Evolutionary conservation across 2,888 invertebrate genomes (phyloP).

Genomic region (Aleiodes alternator): DNA sequence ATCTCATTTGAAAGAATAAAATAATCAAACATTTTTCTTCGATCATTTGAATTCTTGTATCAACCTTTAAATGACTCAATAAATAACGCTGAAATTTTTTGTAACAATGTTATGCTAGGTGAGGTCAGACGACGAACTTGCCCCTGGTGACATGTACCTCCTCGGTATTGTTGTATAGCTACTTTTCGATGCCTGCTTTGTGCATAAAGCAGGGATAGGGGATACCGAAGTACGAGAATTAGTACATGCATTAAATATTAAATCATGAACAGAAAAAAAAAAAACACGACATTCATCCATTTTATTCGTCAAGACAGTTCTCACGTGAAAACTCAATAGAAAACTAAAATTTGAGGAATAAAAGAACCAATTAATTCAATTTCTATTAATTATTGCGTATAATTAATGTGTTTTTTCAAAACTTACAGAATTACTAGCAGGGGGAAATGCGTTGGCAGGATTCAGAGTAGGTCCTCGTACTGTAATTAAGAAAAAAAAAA

Average conservation of each 20-base stretch:
- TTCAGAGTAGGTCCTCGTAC: slow-evolving; percentile 25
- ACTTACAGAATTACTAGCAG: slow-evolving; percentile 6
- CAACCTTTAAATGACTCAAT: slow-evolving; percentile 38
- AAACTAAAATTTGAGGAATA: too few relatives aligned
- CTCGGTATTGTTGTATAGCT: slow-evolving; percentile 76
- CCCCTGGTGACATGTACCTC: slow-evolving; percentile 75
- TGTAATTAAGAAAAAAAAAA: slow-evolving; percentile 7
- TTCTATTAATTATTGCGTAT: background rate
- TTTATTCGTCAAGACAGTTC: too few relatives aligned
- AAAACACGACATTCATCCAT: background rate
- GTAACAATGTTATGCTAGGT: slow-evolving; percentile 69
- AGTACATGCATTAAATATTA: slow-evolving; percentile 43
- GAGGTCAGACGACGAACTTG: slow-evolving; percentile 73
- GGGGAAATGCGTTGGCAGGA: background rate
- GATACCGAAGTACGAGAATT: slow-evolving; percentile 48
- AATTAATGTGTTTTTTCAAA: background rate
- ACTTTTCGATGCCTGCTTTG: slow-evolving; percentile 71
- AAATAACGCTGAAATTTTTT: slow-evolving; percentile 66
- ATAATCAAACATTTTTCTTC: background rate
- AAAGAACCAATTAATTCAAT: too few relatives aligned
- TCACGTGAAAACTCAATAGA: too few relatives aligned
- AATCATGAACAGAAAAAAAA: slow-evolving; percentile 5
- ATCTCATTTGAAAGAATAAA: background rate
- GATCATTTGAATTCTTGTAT: background rate
- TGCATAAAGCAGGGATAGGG: slow-evolving; percentile 69